phyloP scores from a whole-genome alignment of 2,888 invertebrate genomes.

The Drosophila flavopinicola region DNA sequence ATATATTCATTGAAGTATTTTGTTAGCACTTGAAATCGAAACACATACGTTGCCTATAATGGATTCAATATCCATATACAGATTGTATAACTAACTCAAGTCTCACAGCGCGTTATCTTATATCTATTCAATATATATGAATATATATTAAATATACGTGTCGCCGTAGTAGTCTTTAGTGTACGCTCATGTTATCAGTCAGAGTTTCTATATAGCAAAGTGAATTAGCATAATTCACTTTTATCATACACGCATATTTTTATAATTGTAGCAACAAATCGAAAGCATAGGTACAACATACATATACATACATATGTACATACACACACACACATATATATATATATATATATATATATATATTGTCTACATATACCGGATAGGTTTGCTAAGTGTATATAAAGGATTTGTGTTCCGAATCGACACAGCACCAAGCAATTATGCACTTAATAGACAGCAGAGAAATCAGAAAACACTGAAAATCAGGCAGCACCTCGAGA shows the following conservation, averaged over 20 bases:
- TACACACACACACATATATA: constrained; percentile 8
- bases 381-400: constrained; percentile 52
- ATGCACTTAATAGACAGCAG: constrained; percentile 5
- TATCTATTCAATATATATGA: constrained; percentile 45
- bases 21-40: constrained; percentile 72
- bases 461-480: constrained; percentile 25
- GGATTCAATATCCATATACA: constrained; percentile 61
- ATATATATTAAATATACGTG: constrained; percentile 24
- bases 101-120: constrained; percentile 65
- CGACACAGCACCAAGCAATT: background rate
- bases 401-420: constrained; percentile 24
- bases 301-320: constrained; percentile 24
- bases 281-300: constrained; percentile 17
- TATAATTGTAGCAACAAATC: constrained; percentile 41
- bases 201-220: constrained; percentile 64
- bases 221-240: constrained; percentile 45
- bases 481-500: constrained; percentile 43
- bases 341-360: constrained; percentile 5
- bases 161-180: constrained; percentile 45
- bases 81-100: constrained; percentile 70
- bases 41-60: constrained; percentile 74
- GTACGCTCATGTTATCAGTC: constrained; percentile 71
- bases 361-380: constrained; percentile 22
- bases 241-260: constrained; percentile 51
- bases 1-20: constrained; percentile 64